These are phyloP conservation scores for Periophthalmodon schlosseri DNA, from an alignment of 2,113 vertebrate species.

Conservation along the genomic window DNA sequence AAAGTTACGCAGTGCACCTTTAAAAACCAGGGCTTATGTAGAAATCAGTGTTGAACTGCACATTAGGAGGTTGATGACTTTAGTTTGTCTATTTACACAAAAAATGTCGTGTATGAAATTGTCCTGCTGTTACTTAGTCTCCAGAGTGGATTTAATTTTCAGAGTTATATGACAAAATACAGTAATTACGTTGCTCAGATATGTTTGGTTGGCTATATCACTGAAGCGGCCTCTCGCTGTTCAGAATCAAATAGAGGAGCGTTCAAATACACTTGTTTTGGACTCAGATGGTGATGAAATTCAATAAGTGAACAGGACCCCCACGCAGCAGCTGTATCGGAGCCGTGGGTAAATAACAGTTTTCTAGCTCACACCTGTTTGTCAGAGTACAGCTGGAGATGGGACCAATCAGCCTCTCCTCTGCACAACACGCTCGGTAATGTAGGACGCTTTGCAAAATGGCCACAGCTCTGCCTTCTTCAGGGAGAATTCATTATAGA, in stretches of 20 bases:
- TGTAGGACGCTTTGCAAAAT: conserved; percentile 1
- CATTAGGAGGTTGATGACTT: neutral
- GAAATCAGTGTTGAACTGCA: neutral
- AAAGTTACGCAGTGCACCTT: too few species aligned
- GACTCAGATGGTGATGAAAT: conserved; percentile 13
- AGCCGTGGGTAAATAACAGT: neutral
- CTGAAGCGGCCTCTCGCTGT: neutral
- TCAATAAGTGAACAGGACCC: conserved; percentile 1
- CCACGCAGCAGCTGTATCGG: conserved; percentile 4
- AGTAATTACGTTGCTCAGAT: neutral
- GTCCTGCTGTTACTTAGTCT: neutral
- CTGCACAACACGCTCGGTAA: neutral
- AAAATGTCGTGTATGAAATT: neutral
- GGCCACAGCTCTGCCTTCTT: neutral
- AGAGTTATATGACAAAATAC: neutral
- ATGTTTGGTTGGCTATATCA: neutral
- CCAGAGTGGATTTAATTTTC: neutral
- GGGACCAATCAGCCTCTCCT: conserved; percentile 10
- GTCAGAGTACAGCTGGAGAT: conserved; percentile 7
- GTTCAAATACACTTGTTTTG: conserved; percentile 1
- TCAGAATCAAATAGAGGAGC: neutral
- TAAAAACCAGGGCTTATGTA: neutral
- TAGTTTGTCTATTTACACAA: neutral
- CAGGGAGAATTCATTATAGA: neutral
- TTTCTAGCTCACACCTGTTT: conserved; percentile 3